A percentile compares a stretch with the other conserved stretches of the same genome.
These are phyloP conservation scores for Nephrotoma guestfalica DNA, from an alignment of 2,888 invertebrate species.

Conservation along the genomic window DNA sequence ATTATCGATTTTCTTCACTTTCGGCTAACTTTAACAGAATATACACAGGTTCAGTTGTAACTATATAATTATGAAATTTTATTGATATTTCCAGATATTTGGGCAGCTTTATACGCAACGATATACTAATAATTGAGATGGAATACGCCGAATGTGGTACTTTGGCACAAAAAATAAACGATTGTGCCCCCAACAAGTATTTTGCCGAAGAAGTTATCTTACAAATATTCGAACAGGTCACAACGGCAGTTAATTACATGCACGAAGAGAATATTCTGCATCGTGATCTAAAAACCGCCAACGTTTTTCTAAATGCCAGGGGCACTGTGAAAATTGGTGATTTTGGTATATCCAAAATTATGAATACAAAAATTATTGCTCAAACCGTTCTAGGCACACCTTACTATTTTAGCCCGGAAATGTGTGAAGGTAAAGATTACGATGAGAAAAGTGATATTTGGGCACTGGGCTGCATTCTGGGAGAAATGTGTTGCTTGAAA, in stretches of 20 bases:
- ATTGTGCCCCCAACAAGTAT: conserved; percentile 30
- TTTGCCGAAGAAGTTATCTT: conserved; percentile 49
- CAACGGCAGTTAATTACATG: conserved; percentile 52
- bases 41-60: too few species aligned
- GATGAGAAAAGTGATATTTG: conserved; percentile 65
- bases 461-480: conserved; percentile 62
- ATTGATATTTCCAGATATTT: conserved; percentile 38
- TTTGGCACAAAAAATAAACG: conserved; percentile 45
- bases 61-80: neutral
- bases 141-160: conserved; percentile 66
- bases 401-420: conserved; percentile 58
- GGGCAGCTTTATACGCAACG: conserved; percentile 58
- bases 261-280: conserved; percentile 51
- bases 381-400: conserved; percentile 59
- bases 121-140: conserved; percentile 59
- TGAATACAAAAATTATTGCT: conserved; percentile 49
- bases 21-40: too few species aligned
- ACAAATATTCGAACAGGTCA: conserved; percentile 49
- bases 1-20: too few species aligned
- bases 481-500: conserved; percentile 56
- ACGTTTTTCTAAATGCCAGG: conserved; percentile 53
- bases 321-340: conserved; percentile 56
- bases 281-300: conserved; percentile 59
- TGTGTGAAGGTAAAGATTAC: conserved; percentile 62
- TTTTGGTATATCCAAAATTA: conserved; percentile 61